Conservation (phyloP, 2,797 vertebrate species). For the Heterohyrax brucei region DNA sequence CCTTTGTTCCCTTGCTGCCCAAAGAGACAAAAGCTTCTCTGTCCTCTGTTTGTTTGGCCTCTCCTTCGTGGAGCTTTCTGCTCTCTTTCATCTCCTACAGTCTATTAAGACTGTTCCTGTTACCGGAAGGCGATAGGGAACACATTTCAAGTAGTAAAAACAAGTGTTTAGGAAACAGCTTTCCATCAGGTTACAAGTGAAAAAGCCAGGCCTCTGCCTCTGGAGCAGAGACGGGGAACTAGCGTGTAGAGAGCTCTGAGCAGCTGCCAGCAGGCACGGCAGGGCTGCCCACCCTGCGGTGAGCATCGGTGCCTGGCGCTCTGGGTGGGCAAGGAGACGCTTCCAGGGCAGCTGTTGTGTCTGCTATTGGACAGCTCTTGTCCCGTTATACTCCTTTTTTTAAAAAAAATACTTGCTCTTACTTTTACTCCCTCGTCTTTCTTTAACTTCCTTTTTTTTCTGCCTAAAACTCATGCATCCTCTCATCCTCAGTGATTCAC, state of each 20-base stretch:
- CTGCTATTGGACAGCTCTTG: fast-evolving
- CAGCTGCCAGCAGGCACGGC: not conserved
- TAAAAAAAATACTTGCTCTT: not conserved
- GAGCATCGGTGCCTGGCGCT: fast-evolving
- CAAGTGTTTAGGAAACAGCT: constrained; percentile 68
- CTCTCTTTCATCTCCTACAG: not conserved
- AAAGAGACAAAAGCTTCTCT: constrained; percentile 68
- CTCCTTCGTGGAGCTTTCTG: not conserved
- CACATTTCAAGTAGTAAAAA: constrained; percentile 68
- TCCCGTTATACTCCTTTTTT: no score
- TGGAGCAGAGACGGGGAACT: not conserved
- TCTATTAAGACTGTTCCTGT: constrained; percentile 57
- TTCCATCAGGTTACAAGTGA: constrained; percentile 29
- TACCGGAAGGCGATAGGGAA: constrained; percentile 76
- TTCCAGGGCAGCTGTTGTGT: not conserved
- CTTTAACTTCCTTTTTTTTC: not conserved
- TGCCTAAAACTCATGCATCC: not conserved
- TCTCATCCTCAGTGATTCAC: not conserved
- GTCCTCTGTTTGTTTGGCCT: constrained; percentile 4
- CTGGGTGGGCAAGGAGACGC: not conserved
- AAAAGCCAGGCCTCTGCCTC: constrained; percentile 39
- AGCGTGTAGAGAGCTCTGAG: fast-evolving
- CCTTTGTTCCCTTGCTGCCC: constrained; percentile 59
- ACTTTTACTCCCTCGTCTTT: not conserved
- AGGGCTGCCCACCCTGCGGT: not conserved